Evolutionary conservation across 2,113 vertebrate genomes (phyloP).

Genomic region (Acrocephalus arundinaceus): DNA sequence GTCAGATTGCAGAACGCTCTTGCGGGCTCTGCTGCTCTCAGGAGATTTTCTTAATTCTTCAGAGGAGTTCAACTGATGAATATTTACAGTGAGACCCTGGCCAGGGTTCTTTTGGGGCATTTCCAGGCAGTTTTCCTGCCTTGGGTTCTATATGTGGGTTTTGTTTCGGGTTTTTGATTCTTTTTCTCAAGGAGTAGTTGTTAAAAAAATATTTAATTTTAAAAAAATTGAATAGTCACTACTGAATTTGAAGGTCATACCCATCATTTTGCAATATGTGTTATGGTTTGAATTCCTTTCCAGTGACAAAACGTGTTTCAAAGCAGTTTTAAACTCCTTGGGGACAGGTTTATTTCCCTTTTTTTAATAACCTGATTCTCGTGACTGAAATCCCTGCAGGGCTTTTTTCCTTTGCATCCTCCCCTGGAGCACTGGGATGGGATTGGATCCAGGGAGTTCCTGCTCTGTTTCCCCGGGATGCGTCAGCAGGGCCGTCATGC

Average conservation of each 20-base stretch:
- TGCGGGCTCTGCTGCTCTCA: not conserved
- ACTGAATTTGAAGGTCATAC: not conserved
- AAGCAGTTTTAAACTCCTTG: not conserved
- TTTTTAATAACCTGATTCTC: not conserved
- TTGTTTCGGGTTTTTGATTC: not conserved
- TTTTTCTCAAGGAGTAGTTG: not conserved
- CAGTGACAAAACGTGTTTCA: not conserved
- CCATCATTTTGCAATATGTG: not conserved
- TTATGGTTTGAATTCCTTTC: not conserved
- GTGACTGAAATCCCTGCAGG: not conserved
- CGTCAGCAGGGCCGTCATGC: slow-evolving; percentile 38
- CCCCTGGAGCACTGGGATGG: not conserved
- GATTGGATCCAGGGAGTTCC: not conserved
- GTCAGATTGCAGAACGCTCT: not conserved
- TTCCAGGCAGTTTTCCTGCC: not conserved
- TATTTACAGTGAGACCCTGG: not conserved
- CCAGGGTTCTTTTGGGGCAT: not conserved
- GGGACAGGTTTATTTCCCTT: not conserved
- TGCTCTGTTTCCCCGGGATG: not conserved
- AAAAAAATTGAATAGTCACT: not conserved
- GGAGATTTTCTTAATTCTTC: not conserved
- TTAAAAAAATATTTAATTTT: not conserved
- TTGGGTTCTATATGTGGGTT: rapidly evolving
- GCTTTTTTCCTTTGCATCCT: not conserved
- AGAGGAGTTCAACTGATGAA: not conserved